These are phyloP conservation scores for Hiodon tergisus DNA, from an alignment of 2,113 vertebrate genomes.

Conservation along the genomic window DNA sequence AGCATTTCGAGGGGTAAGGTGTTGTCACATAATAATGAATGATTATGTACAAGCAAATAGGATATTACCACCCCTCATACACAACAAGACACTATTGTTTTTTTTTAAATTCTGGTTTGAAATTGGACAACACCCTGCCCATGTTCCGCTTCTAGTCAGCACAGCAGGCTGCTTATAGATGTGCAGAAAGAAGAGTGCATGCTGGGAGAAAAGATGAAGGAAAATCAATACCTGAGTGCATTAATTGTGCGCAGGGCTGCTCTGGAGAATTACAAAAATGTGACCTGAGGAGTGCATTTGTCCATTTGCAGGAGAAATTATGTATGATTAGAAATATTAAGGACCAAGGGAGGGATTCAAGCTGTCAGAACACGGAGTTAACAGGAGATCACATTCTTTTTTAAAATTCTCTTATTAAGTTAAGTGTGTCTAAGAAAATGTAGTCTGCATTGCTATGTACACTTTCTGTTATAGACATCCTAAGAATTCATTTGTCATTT, in stretches of 20 bases:
- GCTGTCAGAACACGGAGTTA: neutral
- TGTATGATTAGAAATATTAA: conserved; percentile 24
- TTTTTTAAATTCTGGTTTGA: no score
- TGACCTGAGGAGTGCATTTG: conserved; percentile 52
- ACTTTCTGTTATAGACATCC: no score
- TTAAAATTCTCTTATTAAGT: neutral
- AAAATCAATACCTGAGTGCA: conserved; percentile 89
- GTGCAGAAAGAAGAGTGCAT: conserved; percentile 58
- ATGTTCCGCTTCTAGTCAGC: conserved; percentile 39
- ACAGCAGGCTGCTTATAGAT: conserved; percentile 43
- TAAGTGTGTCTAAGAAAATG: no score
- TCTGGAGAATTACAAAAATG: conserved; percentile 73
- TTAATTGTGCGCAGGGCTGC: conserved; percentile 75
- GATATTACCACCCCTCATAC: no score
- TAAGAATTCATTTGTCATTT: no score
- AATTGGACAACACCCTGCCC: conserved; percentile 13
- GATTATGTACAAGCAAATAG: no score
- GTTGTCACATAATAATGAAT: no score
- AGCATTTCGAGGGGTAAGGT: no score
- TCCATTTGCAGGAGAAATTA: conserved; percentile 37
- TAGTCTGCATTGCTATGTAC: no score
- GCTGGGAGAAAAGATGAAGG: conserved; percentile 55
- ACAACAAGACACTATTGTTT: no score
- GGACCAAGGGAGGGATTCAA: neutral
- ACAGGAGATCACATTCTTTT: neutral